Conservation (phyloP, 2,113 vertebrate species). For the Lanius ludovicianus region DNA sequence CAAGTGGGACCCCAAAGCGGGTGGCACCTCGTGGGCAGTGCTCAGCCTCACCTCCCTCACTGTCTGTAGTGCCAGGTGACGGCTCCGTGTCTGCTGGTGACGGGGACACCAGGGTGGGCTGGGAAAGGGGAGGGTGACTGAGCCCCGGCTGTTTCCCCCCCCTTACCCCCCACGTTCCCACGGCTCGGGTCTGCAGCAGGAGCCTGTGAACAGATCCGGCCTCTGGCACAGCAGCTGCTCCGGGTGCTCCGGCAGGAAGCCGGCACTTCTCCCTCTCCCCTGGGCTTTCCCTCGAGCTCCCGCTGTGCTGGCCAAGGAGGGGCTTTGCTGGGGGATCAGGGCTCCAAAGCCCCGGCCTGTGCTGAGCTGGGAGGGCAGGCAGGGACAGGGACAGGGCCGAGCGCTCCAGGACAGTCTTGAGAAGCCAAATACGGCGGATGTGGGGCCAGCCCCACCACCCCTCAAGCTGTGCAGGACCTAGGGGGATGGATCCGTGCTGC, state of each 20-base stretch:
- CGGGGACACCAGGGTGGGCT: neutral
- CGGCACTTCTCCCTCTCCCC: neutral
- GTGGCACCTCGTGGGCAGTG: rapidly evolving
- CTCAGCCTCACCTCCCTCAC: rapidly evolving
- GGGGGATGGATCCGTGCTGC: neutral
- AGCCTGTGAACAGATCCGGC: neutral
- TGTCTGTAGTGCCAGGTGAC: rapidly evolving
- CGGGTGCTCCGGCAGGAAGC: neutral
- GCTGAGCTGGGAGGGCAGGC: neutral
- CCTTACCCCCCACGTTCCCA: neutral
- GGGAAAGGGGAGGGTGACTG: neutral
- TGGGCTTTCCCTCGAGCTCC: neutral
- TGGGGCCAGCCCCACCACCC: neutral
- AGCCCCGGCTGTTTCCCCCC: neutral
- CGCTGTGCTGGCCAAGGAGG: rapidly evolving
- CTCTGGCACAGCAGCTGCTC: neutral
- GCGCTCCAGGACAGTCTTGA: rapidly evolving
- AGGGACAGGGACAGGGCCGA: neutral
- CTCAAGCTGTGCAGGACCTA: rapidly evolving
- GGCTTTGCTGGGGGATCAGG: rapidly evolving
- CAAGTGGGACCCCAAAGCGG: neutral
- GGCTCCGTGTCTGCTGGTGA: rapidly evolving
- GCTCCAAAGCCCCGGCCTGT: neutral
- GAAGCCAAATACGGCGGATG: rapidly evolving
- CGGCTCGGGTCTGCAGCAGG: neutral